Conservation (phyloP, 1,140 invertebrate genomes). For the Bombyx mori region DNA sequence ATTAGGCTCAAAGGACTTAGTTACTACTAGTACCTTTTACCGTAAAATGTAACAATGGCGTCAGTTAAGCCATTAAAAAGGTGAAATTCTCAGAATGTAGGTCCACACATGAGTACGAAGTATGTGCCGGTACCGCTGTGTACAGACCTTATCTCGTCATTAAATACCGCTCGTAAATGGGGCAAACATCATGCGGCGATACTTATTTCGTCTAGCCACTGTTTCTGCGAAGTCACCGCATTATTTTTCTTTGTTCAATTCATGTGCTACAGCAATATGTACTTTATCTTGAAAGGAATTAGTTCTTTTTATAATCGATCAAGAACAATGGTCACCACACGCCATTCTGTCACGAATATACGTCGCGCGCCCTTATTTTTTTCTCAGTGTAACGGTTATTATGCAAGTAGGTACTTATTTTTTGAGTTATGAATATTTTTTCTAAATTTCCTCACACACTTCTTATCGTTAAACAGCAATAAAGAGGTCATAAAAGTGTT, state of each 20-base stretch:
- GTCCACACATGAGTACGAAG: no score
- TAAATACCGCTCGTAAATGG: constrained; percentile 27
- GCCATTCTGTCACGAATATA: constrained; percentile 42
- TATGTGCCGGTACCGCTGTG: no score
- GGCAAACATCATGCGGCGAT: constrained; percentile 24
- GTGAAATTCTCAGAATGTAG: no score
- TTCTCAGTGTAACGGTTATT: not conserved
- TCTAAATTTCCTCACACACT: not conserved
- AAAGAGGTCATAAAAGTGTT: no score
- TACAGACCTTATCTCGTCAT: constrained; percentile 1
- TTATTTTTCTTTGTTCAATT: constrained; percentile 10
- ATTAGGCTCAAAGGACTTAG: no score
- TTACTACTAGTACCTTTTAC: no score
- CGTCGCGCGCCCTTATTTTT: constrained; percentile 47
- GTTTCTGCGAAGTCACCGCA: constrained; percentile 18
- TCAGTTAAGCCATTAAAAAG: no score
- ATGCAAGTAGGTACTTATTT: no score
- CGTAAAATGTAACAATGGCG: no score
- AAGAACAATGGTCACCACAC: constrained; percentile 16
- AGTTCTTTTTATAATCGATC: constrained; percentile 2
- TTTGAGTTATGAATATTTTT: not conserved
- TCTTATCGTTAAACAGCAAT: not conserved
- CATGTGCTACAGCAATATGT: not conserved
- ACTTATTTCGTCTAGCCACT: constrained; percentile 26
- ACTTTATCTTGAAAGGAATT: constrained; percentile 9